Evolutionary conservation across 2,113 vertebrate genomes (phyloP).

Genomic region (Pteropus alecto): DNA sequence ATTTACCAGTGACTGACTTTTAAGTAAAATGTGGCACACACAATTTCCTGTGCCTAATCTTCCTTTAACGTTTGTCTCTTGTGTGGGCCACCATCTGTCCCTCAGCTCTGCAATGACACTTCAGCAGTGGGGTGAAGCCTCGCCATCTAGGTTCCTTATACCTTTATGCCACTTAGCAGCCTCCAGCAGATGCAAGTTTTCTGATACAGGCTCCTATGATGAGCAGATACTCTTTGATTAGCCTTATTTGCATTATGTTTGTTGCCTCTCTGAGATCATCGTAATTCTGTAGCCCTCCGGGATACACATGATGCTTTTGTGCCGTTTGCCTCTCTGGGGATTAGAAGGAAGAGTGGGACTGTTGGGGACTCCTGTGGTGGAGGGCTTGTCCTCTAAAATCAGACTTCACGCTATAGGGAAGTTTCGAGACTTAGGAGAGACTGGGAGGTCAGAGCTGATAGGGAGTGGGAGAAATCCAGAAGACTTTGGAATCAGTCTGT

Average conservation of each 20-base stretch:
- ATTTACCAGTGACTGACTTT: constrained; percentile 21
- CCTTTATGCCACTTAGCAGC: constrained; percentile 8
- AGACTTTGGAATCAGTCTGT: background rate
- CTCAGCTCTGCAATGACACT: background rate
- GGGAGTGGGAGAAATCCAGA: background rate
- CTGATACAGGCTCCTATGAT: constrained; percentile 14
- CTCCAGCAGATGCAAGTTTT: constrained; percentile 32
- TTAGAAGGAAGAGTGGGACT: background rate
- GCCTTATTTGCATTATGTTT: background rate
- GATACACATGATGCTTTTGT: background rate
- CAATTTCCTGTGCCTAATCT: background rate
- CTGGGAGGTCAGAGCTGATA: background rate
- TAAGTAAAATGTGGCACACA: background rate
- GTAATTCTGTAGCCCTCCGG: background rate
- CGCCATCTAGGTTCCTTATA: background rate
- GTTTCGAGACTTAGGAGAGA: background rate
- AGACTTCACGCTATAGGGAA: background rate
- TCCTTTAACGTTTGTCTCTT: background rate
- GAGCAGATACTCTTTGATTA: constrained; percentile 57
- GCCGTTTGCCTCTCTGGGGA: background rate
- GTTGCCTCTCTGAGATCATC: constrained; percentile 37
- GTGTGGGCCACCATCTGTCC: constrained; percentile 53
- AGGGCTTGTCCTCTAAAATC: background rate
- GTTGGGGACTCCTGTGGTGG: background rate
- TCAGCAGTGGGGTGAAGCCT: background rate